Base-by-base conservation (phyloP, 2,888 invertebrate species). In the Calliopum simillimum region DNA sequence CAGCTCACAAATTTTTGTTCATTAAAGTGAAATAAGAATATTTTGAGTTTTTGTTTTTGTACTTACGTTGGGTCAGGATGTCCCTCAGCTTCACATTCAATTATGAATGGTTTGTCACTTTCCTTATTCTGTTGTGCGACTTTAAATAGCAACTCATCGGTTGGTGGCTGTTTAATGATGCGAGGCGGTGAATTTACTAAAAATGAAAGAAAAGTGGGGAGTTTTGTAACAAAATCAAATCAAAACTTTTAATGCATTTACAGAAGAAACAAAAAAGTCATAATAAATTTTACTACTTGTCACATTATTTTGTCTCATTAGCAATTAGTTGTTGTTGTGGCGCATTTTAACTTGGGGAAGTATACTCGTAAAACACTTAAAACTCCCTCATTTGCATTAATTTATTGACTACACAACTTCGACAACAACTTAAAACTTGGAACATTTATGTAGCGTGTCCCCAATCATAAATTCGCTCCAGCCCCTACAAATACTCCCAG, bases 31-130 rank as follows among this genome's bases (percentile, higher is more conserved):
- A 33, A 33, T 8, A 33, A 2, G 4, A 33, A 33, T 6, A 4
- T 33, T 33, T 33, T 33, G 33, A 44, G 16, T 23, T 13, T 55
- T 47, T 4, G 11, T 47, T 23, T 55, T 41, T 6, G 44, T 65
- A 89, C 92, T 89, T 91, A 98, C 96, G 90, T 93, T 68, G 98
- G 98, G 76, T 93, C 92, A 13, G 99, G 99, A 86, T 97, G 95
- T 78, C 97, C 98, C 85, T 94, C 94, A 14, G 99, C 99, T 87
- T 96, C 96, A 86, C 99, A 99, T 86, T 97, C 96, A 77, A 99
- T 94, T 81, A 96, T 92, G 88, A 97, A 96, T 63, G 97, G 97
- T 86, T 95, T 96, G 86, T 96, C 94, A 82, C 93, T 94, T 87
- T 96, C 96, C 77, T 92, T 93, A 67, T 91, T 89, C 81, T 93